Percentiles rank a stretch among this genome's conserved stretches.
These are phyloP conservation scores for Chaetura pelagica DNA, from an alignment of 2,113 vertebrate species.

Conservation along the genomic window DNA sequence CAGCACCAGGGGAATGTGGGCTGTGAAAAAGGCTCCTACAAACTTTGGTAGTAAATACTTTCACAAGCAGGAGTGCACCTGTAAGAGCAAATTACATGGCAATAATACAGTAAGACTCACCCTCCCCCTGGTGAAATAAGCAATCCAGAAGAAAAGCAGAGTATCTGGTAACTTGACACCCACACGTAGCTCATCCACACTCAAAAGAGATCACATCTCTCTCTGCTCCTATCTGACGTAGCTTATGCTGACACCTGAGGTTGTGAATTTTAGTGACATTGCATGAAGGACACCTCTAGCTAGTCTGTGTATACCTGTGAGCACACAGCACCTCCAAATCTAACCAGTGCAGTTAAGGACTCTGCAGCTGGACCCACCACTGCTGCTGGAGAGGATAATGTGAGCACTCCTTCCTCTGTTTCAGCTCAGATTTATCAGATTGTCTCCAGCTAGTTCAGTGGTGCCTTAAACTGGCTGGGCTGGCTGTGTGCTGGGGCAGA, in stretches of 20 bases:
- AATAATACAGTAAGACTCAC: background rate
- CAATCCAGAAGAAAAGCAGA: background rate
- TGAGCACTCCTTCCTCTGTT: background rate
- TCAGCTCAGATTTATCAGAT: background rate
- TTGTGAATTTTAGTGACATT: background rate
- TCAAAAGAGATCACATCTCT: background rate
- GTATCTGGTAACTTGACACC: background rate
- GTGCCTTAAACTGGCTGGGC: background rate
- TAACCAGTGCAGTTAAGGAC: background rate
- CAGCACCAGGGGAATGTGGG: background rate
- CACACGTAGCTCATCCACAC: background rate
- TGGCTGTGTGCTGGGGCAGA: background rate
- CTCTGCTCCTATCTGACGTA: background rate
- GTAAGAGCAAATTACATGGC: background rate
- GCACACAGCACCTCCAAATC: background rate
- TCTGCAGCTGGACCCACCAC: rapidly evolving
- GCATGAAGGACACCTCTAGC: background rate
- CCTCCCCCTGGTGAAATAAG: background rate
- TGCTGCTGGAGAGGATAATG: background rate
- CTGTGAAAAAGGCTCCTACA: background rate
- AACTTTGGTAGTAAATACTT: background rate
- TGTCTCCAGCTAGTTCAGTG: background rate
- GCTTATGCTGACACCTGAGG: background rate
- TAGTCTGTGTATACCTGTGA: background rate
- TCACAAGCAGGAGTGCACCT: background rate